Conservation (phyloP, 2,888 invertebrate species). For the Hylaea fasciaria region DNA sequence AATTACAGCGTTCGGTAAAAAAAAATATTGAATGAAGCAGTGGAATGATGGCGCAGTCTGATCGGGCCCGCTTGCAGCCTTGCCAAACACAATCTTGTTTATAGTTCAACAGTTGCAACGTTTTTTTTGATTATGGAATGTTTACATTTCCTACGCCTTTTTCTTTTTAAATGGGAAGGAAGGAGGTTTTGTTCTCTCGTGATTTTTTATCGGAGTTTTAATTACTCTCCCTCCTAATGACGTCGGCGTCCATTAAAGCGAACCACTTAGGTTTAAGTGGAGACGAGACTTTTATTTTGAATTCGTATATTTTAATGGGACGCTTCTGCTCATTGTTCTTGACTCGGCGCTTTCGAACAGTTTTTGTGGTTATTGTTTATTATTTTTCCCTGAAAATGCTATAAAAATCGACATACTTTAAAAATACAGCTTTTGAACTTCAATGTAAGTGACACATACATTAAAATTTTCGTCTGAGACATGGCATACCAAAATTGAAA, state of each 20-base stretch:
- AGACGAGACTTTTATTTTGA: slow-evolving; percentile 75
- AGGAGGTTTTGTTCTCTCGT: slow-evolving; percentile 49
- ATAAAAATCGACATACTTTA: too few relatives aligned
- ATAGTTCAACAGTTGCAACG: slow-evolving; percentile 73
- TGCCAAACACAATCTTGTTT: slow-evolving; percentile 78
- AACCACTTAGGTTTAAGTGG: slow-evolving; percentile 70
- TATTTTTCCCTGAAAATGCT: not conserved
- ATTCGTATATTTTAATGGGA: slow-evolving; percentile 44
- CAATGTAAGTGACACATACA: too few relatives aligned
- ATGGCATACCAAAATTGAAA: not conserved
- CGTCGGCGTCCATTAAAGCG: slow-evolving; percentile 70
- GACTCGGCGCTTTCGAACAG: slow-evolving; percentile 26
- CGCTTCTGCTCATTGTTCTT: slow-evolving; percentile 48
- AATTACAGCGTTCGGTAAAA: slow-evolving; percentile 83
- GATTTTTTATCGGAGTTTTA: slow-evolving; percentile 78
- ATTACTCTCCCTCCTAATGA: slow-evolving; percentile 80
- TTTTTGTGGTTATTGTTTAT: slow-evolving; percentile 16
- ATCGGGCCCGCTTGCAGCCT: slow-evolving; percentile 74
- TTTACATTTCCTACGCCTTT: slow-evolving; percentile 38
- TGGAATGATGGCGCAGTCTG: slow-evolving; percentile 79
- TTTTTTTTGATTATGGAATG: slow-evolving; percentile 61
- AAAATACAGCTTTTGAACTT: too few relatives aligned
- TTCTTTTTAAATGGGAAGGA: slow-evolving; percentile 17
- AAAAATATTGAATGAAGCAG: slow-evolving; percentile 84
- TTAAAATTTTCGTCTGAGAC: not conserved